Base-by-base conservation (phyloP, 2,888 invertebrate genomes). In the Calephelis perditalis region DNA sequence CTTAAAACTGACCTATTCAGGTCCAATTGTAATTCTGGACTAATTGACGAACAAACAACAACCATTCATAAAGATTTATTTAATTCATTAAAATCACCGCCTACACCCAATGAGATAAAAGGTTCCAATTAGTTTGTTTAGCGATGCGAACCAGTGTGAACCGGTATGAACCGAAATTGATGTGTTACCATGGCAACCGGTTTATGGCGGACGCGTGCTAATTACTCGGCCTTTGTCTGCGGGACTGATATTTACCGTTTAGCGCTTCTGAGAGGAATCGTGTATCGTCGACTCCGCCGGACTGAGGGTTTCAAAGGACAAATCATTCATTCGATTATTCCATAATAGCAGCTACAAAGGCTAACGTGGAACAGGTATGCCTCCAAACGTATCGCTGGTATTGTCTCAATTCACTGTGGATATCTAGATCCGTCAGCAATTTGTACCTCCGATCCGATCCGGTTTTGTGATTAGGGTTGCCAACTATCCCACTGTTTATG, bases 101-200 rank as follows among this genome's bases (percentile, higher is more conserved):
- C 44, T 60, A 35, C 15, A 60, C 49, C 40, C 61, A 61, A 62
- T 62, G 61, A 67, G 59, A 62, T 64, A 62, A 63, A 65, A 63
- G 64, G 45, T 73, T 70, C 77, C 85, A 84, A 86, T 85, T 84
- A 85, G 83, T 81, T 84, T 81, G 84, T 85, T 84, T 82, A 82
- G 79, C 80, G 77, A 75, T 70, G 78, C 79, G 70, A 67, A 68
- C 52, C 52, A 35, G 11, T 11, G 36, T 52, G 36, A 52, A 36
- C 52, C 52, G 52, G 52, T 52, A 35, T 52, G 52, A n/a, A 35
- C 52, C 52, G 36, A 35, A 52, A 52, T 52, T 52, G 52, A 61
- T 66, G 64, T 76, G 82, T 81, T 77, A 77, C 76, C 74, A 79
- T 79, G 75, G 78, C 73, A 70, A 81, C 83, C 73, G 75, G 74